Evolutionary conservation across 1,140 invertebrate species (phyloP), one percentile per base, ranked within the genome.

Genomic region (Atta colombica): DNA sequence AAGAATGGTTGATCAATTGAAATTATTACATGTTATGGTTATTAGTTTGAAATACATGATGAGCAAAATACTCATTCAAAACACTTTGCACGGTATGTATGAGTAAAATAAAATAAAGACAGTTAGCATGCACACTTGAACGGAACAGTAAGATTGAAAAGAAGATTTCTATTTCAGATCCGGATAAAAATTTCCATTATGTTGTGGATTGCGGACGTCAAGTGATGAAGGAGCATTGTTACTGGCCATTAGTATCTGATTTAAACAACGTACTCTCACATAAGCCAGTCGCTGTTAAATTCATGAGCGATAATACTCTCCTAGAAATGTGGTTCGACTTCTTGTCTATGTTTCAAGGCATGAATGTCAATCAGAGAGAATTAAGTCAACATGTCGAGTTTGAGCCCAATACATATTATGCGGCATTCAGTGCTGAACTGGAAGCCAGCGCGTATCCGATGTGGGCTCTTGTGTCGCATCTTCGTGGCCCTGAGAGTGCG

Each of bases 181-280:
- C 97, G 49, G 96, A 96, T 21, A 97, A 97, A 90, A 99, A 98
- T 94, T 97, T 97, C 90, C 98, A 99, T 93, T 97, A 96, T 91
- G 98, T 99, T n/a, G 99, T 99, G 7, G 98, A 99, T 93, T 99
- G 99, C 94, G 97, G 97, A 16, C 96, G 97, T 87, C 96, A 97
- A 88, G 98, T 99, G 6, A 99, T 99, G 98, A 99, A 98, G 94
- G 98, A 99, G 92, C 99, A 99, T 95, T 99, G 98, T 95, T 99
- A 99, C 95, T 99, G 99, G 99, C 99, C 99, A 14, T 96, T 99
- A 3, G 98, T 99, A 55, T 99, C 98, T 0, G 99, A 99, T 96
- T 97, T 99, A 55, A 99, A 99, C 93, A 99, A 99, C 95, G 98
- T 99, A n/a, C 96, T 99, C 1, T 98, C 98, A 0, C 99, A 99